Percentiles rank a stretch among this genome's conserved stretches.
These are phyloP conservation scores for Orchestia grillus DNA, from an alignment of 1,140 invertebrate genomes.

Conservation along the genomic window DNA sequence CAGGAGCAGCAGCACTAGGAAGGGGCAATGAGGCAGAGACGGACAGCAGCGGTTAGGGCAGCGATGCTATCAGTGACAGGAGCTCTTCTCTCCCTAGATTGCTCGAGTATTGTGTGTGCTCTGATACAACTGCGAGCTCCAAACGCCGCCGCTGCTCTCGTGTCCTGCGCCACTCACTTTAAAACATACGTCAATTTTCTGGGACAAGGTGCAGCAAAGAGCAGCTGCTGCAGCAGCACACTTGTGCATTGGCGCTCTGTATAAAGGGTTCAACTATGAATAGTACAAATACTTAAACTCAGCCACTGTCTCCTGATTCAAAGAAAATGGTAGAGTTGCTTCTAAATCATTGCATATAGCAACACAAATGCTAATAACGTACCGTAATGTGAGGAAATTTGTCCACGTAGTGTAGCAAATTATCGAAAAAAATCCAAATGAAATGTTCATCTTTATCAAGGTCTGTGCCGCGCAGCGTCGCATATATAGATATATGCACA, in stretches of 20 bases:
- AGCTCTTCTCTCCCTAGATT: slow-evolving; percentile 29
- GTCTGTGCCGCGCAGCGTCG: not conserved
- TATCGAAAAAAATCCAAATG: not conserved
- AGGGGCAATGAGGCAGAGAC: slow-evolving; percentile 15
- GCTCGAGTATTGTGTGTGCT: slow-evolving; percentile 39
- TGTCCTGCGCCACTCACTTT: not conserved
- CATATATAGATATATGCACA: not conserved
- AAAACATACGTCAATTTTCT: not conserved
- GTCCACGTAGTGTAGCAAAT: not conserved
- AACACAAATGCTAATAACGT: not conserved
- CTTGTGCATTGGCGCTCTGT: not conserved
- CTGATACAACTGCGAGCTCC: slow-evolving; percentile 25
- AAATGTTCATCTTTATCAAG: not conserved
- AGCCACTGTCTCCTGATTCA: not conserved
- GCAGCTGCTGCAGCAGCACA: not conserved
- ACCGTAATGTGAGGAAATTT: not conserved
- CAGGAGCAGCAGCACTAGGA: not conserved
- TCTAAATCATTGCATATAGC: not conserved
- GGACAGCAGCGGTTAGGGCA: not conserved
- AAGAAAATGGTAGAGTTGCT: not conserved
- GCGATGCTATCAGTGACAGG: slow-evolving; percentile 42
- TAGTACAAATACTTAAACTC: not conserved
- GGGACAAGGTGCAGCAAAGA: not conserved
- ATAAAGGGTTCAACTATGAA: not conserved
- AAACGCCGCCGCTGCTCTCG: slow-evolving; percentile 27